These are phyloP conservation scores for Sympetrum striolatum DNA, from an alignment of 2,888 invertebrate species.

Conservation along the genomic window DNA sequence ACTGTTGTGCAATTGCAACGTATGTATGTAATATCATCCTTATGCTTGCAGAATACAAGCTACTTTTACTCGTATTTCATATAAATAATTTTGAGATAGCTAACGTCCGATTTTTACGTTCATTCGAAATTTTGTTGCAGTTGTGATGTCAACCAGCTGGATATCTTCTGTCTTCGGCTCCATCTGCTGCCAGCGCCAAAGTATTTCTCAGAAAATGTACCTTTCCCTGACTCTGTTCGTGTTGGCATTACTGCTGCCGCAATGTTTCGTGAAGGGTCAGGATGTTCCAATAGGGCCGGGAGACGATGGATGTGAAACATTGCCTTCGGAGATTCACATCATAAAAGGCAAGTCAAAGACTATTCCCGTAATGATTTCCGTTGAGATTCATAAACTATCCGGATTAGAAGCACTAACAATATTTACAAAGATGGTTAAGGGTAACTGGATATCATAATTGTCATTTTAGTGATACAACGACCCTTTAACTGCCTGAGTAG, in stretches of 20 bases:
- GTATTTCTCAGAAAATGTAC: not conserved
- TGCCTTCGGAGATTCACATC: constrained; percentile 85
- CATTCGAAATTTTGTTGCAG: not conserved
- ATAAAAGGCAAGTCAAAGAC: constrained; percentile 73
- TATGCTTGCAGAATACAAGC: too few species aligned
- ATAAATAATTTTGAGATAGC: too few species aligned
- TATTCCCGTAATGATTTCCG: not conserved
- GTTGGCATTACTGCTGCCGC: not conserved
- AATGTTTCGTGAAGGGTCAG: not conserved
- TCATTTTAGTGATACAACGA: too few species aligned
- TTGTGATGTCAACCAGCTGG: not conserved
- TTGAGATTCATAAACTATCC: not conserved
- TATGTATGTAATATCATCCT: too few species aligned
- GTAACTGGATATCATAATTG: too few species aligned
- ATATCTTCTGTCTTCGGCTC: not conserved
- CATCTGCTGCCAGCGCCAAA: not conserved
- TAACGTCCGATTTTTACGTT: not conserved
- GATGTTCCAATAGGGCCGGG: constrained; percentile 49
- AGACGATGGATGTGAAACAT: constrained; percentile 84
- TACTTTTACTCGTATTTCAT: not conserved
- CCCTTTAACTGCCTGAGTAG: too few species aligned
- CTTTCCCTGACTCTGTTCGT: not conserved
- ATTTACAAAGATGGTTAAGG: not conserved
- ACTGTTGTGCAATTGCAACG: too few species aligned
- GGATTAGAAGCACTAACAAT: not conserved